These are phyloP conservation scores for Melanerpes aurifrons DNA, from an alignment of 2,113 vertebrate species.

Conservation along the genomic window DNA sequence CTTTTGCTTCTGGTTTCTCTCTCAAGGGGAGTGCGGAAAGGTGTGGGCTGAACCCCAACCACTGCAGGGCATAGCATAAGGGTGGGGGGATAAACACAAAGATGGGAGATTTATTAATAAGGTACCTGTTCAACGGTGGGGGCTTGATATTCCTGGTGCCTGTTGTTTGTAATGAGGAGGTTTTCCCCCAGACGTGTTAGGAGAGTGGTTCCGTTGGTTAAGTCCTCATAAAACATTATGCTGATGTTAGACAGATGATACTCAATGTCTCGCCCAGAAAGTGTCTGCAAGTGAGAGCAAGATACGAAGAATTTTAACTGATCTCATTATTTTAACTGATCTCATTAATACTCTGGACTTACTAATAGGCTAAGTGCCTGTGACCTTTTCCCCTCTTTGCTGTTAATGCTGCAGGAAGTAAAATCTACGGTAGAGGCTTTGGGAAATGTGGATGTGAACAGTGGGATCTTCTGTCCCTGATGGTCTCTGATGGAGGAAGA, in stretches of 20 bases:
- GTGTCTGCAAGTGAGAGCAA: slow-evolving; percentile 77
- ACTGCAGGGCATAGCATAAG: neutral
- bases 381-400: neutral
- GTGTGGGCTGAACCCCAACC: no score
- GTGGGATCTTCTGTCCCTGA: neutral
- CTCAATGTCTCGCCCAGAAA: slow-evolving; percentile 88
- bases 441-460: neutral
- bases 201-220: slow-evolving; percentile 85
- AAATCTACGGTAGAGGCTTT: neutral
- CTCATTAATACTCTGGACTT: neutral
- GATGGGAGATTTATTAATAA: neutral
- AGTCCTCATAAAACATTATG: slow-evolving; percentile 76
- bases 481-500: neutral
- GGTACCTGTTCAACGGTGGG: slow-evolving; percentile 1
- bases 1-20: neutral
- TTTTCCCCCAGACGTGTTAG: slow-evolving; percentile 80
- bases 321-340: neutral
- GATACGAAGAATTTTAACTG: neutral
- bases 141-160: slow-evolving; percentile 30
- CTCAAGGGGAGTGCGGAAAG: no score
- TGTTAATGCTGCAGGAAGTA: neutral
- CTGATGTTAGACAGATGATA: slow-evolving; percentile 83
- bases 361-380: neutral
- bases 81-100: neutral
- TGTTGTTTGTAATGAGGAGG: slow-evolving; percentile 77